Percentiles rank a stretch among this genome's conserved stretches.
Conservation (phyloP, 2,888 invertebrate genomes). For the Pristionchus japonicus region DNA sequence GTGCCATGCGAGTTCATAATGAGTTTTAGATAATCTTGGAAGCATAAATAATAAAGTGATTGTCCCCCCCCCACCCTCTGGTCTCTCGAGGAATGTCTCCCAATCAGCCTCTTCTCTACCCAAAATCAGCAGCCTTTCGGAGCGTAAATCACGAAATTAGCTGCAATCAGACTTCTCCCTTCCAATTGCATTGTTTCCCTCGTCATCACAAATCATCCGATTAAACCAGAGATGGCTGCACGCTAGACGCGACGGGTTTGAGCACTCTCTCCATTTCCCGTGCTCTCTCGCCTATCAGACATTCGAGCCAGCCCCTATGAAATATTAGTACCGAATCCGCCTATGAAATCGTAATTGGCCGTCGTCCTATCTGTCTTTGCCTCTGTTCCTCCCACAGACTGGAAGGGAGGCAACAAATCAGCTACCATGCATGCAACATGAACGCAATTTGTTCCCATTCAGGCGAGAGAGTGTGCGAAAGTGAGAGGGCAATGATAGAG, state of each 20-base stretch:
- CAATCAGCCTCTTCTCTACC: not conserved
- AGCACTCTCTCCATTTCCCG: not conserved
- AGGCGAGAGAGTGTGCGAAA: conserved; percentile 5
- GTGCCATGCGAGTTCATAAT: not conserved
- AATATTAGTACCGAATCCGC: not conserved
- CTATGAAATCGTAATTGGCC: conserved; percentile 36
- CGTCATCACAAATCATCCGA: conserved; percentile 32
- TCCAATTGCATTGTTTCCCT: not conserved
- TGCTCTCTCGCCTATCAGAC: not conserved
- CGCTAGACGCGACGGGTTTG: not conserved
- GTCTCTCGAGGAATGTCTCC: not conserved
- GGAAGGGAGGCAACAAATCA: conserved; percentile 27
- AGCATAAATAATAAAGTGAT: not conserved
- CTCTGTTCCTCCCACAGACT: not conserved
- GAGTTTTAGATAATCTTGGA: not conserved
- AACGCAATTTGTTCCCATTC: not conserved
- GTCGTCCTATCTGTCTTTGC: not conserved
- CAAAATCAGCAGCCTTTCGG: not conserved
- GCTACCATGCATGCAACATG: conserved; percentile 17
- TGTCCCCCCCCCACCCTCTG: too few species aligned
- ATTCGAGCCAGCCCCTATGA: conserved; percentile 9
- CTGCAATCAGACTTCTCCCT: not conserved
- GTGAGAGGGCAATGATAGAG: conserved; percentile 28
- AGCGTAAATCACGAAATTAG: conserved; percentile 20
- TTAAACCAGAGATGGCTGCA: not conserved